Conservation (phyloP, 2,888 invertebrate genomes). For the Encarsia formosa region DNA sequence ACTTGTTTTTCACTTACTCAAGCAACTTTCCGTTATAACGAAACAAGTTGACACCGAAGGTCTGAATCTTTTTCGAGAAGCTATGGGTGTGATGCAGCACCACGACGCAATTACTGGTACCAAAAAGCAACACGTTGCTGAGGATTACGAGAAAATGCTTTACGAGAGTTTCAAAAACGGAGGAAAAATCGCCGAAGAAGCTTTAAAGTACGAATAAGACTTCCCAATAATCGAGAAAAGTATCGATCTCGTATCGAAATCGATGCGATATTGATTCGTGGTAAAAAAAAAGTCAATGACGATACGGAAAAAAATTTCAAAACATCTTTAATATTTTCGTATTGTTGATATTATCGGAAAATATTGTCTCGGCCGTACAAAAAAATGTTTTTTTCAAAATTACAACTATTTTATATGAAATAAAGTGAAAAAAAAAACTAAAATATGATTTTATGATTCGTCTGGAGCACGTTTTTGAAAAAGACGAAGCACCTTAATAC, state of each 20-base stretch:
- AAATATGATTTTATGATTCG: too few relatives aligned
- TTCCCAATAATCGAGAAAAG: slow-evolving; percentile 64
- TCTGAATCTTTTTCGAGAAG: slow-evolving; percentile 64
- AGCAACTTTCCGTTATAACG: slow-evolving; percentile 67
- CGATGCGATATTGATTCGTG: too few relatives aligned
- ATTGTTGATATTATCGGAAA: too few relatives aligned
- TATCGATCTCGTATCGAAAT: too few relatives aligned
- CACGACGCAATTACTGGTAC: slow-evolving; percentile 90
- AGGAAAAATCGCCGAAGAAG: slow-evolving; percentile 54
- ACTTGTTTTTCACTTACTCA: slow-evolving; percentile 61
- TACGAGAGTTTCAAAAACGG: slow-evolving; percentile 64
- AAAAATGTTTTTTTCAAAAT: too few relatives aligned
- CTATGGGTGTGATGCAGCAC: slow-evolving; percentile 85
- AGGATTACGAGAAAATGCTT: slow-evolving; percentile 80
- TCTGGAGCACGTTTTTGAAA: slow-evolving; percentile 74
- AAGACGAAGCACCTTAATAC: slow-evolving; percentile 57
- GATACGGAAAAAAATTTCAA: too few relatives aligned
- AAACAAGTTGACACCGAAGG: slow-evolving; percentile 54
- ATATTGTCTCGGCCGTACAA: too few relatives aligned
- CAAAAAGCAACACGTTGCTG: slow-evolving; percentile 79
- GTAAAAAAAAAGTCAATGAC: too few relatives aligned
- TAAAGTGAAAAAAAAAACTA: too few relatives aligned
- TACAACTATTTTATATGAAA: too few relatives aligned
- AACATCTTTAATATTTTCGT: too few relatives aligned
- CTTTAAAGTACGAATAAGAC: slow-evolving; percentile 55